Conservation (phyloP, 2,113 vertebrate genomes). For the Ptilonorhynchus violaceus region DNA sequence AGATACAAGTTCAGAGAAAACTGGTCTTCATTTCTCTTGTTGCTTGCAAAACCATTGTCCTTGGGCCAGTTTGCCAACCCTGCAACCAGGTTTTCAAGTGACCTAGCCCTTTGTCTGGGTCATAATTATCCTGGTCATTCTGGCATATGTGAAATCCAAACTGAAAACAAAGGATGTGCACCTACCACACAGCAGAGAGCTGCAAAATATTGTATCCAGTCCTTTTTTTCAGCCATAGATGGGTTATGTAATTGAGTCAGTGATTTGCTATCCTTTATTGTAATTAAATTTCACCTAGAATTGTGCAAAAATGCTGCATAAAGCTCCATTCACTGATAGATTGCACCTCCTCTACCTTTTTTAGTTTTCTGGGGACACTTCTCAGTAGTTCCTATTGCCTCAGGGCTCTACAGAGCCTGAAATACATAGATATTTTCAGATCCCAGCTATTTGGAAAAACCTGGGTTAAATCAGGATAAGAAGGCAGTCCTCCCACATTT, state of each 20-base stretch:
- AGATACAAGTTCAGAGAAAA: background rate
- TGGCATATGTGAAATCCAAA: background rate
- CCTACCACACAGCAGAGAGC: background rate
- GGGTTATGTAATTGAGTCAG: background rate
- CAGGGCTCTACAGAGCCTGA: background rate
- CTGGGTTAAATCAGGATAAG: slow-evolving; percentile 1
- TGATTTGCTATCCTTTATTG: background rate
- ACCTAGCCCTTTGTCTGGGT: background rate
- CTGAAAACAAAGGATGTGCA: background rate
- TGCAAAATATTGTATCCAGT: background rate
- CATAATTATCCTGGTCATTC: background rate
- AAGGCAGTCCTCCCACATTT: background rate
- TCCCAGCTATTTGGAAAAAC: background rate
- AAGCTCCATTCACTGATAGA: background rate
- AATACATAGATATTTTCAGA: background rate
- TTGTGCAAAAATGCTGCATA: background rate
- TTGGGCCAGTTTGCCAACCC: background rate
- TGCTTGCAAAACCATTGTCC: background rate
- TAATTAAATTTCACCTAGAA: background rate
- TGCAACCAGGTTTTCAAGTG: background rate
- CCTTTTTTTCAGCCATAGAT: background rate
- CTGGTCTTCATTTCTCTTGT: background rate
- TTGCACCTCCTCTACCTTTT: background rate
- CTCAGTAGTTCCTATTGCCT: background rate
- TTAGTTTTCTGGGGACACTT: background rate